These are phyloP conservation scores for Brachylomia viminalis DNA, from an alignment of 2,888 invertebrate genomes.

Conservation along the genomic window DNA sequence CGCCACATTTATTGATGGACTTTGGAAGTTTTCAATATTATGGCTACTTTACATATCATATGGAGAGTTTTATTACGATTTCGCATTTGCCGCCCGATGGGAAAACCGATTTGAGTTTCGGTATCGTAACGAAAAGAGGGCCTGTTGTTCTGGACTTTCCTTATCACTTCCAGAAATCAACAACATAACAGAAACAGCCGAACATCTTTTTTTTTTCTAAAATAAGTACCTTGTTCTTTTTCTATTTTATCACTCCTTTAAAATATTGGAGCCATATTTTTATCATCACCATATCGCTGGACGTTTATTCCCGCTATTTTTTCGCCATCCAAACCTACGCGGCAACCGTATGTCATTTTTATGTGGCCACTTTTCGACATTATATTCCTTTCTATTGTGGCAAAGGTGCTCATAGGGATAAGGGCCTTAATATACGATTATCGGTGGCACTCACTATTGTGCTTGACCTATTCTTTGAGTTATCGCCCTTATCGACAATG, in stretches of 20 bases:
- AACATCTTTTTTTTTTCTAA: slow-evolving; percentile 10
- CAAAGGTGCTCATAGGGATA: slow-evolving; percentile 89
- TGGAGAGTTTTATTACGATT: slow-evolving; percentile 90
- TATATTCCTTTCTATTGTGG: slow-evolving; percentile 90
- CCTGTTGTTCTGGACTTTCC: slow-evolving; percentile 67
- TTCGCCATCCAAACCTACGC: slow-evolving; percentile 76
- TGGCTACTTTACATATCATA: slow-evolving; percentile 89
- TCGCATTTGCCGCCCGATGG: slow-evolving; percentile 90
- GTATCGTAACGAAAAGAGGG: slow-evolving; percentile 69
- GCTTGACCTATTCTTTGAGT: slow-evolving; percentile 89
- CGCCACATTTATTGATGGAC: slow-evolving; percentile 90
- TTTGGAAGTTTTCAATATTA: slow-evolving; percentile 90
- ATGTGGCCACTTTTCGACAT: slow-evolving; percentile 90
- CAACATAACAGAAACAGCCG: neutral
- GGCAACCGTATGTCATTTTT: slow-evolving; percentile 89
- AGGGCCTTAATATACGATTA: slow-evolving; percentile 90
- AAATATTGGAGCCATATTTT: slow-evolving; percentile 63
- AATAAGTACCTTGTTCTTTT: slow-evolving; percentile 24
- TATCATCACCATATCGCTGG: slow-evolving; percentile 62
- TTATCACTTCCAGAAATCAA: slow-evolving; percentile 58
- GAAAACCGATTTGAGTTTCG: slow-evolving; percentile 79
- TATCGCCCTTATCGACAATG: slow-evolving; percentile 85
- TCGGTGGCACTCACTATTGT: slow-evolving; percentile 90
- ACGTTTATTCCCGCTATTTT: slow-evolving; percentile 73
- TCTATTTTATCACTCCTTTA: slow-evolving; percentile 43